phyloP scores from a whole-genome alignment of 2,797 vertebrate genomes.

The Myiotriccus ornatus region DNA sequence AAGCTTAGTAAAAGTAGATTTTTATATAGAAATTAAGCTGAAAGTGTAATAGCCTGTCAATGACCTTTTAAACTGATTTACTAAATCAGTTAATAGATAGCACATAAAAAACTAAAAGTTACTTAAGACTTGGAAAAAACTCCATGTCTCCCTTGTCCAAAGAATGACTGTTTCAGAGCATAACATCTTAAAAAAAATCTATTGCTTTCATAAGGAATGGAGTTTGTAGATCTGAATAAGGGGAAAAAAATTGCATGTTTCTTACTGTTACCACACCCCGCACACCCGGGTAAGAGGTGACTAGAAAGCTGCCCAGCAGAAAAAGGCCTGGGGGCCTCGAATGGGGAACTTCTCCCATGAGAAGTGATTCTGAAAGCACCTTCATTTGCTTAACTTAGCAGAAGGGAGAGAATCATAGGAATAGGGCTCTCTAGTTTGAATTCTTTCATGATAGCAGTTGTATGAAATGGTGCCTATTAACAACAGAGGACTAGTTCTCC shows the following conservation, averaged over 20 bases:
- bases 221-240: neutral
- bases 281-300: neutral
- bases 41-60: neutral
- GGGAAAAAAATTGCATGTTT: neutral
- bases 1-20: neutral
- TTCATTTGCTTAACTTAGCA: neutral
- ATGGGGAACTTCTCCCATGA: neutral
- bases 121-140: neutral
- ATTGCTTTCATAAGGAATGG: neutral
- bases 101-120: neutral
- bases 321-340: neutral
- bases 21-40: neutral
- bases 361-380: neutral
- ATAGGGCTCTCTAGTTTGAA: neutral
- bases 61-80: neutral
- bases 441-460: neutral
- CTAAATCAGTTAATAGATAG: neutral
- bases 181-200: neutral
- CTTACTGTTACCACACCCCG: neutral
- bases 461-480: neutral
- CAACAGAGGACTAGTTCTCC: neutral
- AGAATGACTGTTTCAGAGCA: neutral
- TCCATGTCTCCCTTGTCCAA: rapidly evolving
- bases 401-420: neutral
- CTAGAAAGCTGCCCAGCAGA: neutral